These are phyloP conservation scores for Ceratina calcarata DNA, from an alignment of 1,140 invertebrate species.

Conservation along the genomic window DNA sequence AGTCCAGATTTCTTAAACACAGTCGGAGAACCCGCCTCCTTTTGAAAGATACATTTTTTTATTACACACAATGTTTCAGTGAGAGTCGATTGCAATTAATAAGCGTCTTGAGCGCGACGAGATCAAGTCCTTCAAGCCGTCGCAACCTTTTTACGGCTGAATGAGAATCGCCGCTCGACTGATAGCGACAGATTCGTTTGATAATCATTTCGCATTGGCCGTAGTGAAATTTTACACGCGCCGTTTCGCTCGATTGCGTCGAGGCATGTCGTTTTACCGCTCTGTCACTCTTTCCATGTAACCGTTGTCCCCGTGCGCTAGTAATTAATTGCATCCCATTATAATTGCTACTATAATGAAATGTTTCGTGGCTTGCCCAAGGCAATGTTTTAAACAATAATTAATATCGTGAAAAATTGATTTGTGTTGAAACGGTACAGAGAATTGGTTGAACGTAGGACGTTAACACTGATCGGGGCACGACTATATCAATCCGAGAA, in stretches of 20 bases:
- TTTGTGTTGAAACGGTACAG: too few species aligned
- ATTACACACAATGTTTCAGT: neutral
- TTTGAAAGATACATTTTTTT: neutral
- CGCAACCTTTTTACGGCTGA: neutral
- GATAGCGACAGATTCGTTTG: constrained; percentile 7
- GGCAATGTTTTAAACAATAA: too few species aligned
- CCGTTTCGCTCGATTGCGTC: constrained; percentile 32
- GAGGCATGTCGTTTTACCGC: neutral
- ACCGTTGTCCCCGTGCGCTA: neutral
- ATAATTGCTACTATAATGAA: too few species aligned
- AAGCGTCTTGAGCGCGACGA: neutral
- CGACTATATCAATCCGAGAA: neutral
- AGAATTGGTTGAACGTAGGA: too few species aligned
- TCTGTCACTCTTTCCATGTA: constrained; percentile 3
- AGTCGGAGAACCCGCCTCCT: neutral
- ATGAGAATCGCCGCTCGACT: constrained; percentile 6
- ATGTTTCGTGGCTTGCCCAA: too few species aligned
- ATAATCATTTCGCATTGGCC: neutral
- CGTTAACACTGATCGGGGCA: too few species aligned
- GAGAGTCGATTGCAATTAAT: constrained; percentile 1
- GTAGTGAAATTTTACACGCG: constrained; percentile 44
- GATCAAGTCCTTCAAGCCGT: neutral
- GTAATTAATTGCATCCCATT: too few species aligned
- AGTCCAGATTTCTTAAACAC: neutral
- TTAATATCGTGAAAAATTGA: too few species aligned